phyloP scores from a whole-genome alignment of 2,797 vertebrate species.

The Phoeniculus purpureus region DNA sequence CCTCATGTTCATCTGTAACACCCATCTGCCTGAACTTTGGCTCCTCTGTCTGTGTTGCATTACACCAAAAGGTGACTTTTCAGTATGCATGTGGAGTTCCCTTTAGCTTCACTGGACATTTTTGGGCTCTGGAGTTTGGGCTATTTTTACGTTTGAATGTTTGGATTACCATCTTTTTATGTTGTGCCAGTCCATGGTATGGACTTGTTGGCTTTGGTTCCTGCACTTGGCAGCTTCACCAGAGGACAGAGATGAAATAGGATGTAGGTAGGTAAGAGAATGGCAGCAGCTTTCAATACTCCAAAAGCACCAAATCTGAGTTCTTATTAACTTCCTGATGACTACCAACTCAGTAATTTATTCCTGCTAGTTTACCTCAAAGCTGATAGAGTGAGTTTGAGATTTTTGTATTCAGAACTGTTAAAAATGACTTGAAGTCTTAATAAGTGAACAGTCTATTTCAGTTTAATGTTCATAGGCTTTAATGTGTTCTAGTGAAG shows the following conservation, averaged over 20 bases:
- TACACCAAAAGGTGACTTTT: neutral
- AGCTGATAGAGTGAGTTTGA: neutral
- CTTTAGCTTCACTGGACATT: neutral
- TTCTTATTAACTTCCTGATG: neutral
- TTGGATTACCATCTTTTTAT: neutral
- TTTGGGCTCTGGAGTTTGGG: neutral
- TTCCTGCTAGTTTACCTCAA: neutral
- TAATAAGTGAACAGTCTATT: neutral
- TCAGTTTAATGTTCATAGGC: neutral
- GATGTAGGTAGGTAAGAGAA: neutral
- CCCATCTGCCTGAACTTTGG: neutral
- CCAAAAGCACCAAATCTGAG: neutral
- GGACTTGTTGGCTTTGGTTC: neutral
- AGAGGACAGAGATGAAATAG: neutral
- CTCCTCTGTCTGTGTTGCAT: neutral
- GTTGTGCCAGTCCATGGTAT: neutral
- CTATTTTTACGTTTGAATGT: neutral
- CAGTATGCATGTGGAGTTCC: fast-evolving
- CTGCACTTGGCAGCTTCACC: neutral
- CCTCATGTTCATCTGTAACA: fast-evolving
- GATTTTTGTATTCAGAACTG: neutral
- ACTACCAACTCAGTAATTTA: neutral
- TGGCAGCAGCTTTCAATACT: neutral
- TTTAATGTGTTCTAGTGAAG: neutral
- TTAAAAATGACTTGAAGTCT: neutral